Evolutionary conservation across 2,797 vertebrate species (phyloP).

Genomic region (Gouania willdenowi): DNA sequence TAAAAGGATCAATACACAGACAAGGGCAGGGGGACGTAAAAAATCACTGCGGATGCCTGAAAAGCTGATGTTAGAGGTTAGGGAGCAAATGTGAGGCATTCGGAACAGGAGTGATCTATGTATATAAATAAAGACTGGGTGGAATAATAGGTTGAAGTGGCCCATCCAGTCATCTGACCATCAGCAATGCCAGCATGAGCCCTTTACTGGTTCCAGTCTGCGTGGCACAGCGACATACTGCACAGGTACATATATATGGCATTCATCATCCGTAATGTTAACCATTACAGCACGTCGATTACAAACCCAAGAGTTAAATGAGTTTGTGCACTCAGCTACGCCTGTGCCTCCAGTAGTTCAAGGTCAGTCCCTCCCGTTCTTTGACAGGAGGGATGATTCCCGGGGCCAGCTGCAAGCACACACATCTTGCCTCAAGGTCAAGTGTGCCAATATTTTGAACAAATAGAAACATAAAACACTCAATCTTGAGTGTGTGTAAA

Average conservation of each 20-base stretch:
- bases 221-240: slow-evolving; percentile 39
- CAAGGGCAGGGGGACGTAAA: not conserved
- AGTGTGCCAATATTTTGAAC: slow-evolving; percentile 75
- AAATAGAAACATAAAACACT: slow-evolving; percentile 78
- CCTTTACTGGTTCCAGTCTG: not conserved
- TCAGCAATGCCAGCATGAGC: slow-evolving; percentile 16
- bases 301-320: slow-evolving; percentile 75
- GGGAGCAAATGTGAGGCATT: slow-evolving; percentile 4
- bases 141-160: slow-evolving; percentile 54
- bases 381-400: slow-evolving; percentile 77
- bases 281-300: slow-evolving; percentile 79
- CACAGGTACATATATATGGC: slow-evolving; percentile 59
- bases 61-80: slow-evolving; percentile 44
- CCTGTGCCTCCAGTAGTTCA: slow-evolving; percentile 69
- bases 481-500: slow-evolving; percentile 62
- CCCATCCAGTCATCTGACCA: slow-evolving; percentile 46
- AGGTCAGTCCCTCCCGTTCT: slow-evolving; percentile 65
- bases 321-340: slow-evolving; percentile 77
- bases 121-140: slow-evolving; percentile 43
- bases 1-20: slow-evolving; percentile 37
- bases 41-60: slow-evolving; percentile 29
- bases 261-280: slow-evolving; percentile 80
- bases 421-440: slow-evolving; percentile 76
- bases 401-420: slow-evolving; percentile 52
- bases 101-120: slow-evolving; percentile 42